These are phyloP conservation scores for Pterocles burchelli DNA, from an alignment of 2,113 vertebrate species.

Conservation along the genomic window DNA sequence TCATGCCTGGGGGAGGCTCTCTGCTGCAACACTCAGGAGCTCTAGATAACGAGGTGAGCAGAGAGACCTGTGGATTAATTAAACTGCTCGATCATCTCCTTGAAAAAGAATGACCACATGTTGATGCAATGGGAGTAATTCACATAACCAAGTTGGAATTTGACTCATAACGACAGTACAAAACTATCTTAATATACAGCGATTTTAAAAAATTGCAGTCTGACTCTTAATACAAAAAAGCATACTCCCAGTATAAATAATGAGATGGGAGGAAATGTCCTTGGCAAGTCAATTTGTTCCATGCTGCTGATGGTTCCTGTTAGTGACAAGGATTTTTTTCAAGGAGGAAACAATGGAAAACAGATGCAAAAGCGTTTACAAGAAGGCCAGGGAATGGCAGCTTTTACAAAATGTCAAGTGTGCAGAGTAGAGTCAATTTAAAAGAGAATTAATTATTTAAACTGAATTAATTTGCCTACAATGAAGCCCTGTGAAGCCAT, in stretches of 20 bases:
- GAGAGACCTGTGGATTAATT: neutral
- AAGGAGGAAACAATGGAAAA: constrained; percentile 68
- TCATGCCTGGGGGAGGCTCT: neutral
- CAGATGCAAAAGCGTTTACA: constrained; percentile 70
- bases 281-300: constrained; percentile 60
- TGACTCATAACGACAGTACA: neutral
- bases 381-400: constrained; percentile 17
- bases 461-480: constrained; percentile 49
- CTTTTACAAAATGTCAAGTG: constrained; percentile 49
- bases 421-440: constrained; percentile 35
- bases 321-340: constrained; percentile 47
- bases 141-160: neutral
- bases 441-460: constrained; percentile 61
- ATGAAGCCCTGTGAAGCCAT: neutral
- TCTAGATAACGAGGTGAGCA: neutral
- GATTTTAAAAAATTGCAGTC: neutral
- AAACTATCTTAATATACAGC: neutral
- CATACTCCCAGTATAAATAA: constrained; percentile 26
- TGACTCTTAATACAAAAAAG: neutral
- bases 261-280: constrained; percentile 55
- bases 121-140: neutral
- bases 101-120: neutral
- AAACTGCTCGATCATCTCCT: neutral
- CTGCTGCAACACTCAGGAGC: neutral
- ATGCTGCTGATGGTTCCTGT: constrained; percentile 58